These are phyloP conservation scores for Drosophila ogumai DNA, from an alignment of 1,140 invertebrate species.

Conservation along the genomic window DNA sequence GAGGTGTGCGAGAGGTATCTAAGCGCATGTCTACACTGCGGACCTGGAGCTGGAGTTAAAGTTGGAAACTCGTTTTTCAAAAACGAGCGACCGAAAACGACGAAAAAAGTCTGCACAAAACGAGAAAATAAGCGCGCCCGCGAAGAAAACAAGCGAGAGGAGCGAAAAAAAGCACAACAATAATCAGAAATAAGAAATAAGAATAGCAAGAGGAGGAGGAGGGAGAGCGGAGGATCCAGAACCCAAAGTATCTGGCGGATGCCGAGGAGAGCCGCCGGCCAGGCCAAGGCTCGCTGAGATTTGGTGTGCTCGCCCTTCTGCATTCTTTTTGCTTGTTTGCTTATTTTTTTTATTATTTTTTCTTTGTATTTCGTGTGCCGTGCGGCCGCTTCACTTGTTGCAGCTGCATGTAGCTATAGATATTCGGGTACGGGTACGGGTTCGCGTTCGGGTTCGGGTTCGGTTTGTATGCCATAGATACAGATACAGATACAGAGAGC, in stretches of 20 bases:
- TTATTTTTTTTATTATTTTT: conserved; percentile 34
- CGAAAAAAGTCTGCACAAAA: conserved; percentile 70
- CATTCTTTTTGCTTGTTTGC: conserved; percentile 76
- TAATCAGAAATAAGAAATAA: conserved; percentile 31
- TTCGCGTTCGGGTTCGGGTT: conserved; percentile 41
- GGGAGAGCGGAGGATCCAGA: conserved; percentile 33
- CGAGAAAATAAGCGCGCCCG: conserved; percentile 64
- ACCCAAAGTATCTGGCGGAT: conserved; percentile 60
- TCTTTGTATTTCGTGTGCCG: conserved; percentile 47
- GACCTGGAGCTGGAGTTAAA: conserved; percentile 60
- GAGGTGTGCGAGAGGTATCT: conserved; percentile 64
- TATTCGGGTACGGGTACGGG: conserved; percentile 35
- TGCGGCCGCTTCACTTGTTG: conserved; percentile 75
- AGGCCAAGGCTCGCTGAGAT: conserved; percentile 44
- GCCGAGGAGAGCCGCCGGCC: conserved; percentile 26
- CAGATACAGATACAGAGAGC: conserved; percentile 31
- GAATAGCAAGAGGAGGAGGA: conserved; percentile 30
- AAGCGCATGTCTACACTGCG: conserved; percentile 68
- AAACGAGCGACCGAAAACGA: conserved; percentile 45
- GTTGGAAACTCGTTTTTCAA: conserved; percentile 79
- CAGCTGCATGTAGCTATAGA: conserved; percentile 56
- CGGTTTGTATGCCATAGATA: conserved; percentile 68
- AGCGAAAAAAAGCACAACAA: conserved; percentile 43
- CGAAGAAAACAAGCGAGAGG: conserved; percentile 51
- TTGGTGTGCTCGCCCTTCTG: conserved; percentile 71